These are phyloP conservation scores for Simalia tracyae DNA, from an alignment of 2,797 vertebrate genomes.

Conservation along the genomic window DNA sequence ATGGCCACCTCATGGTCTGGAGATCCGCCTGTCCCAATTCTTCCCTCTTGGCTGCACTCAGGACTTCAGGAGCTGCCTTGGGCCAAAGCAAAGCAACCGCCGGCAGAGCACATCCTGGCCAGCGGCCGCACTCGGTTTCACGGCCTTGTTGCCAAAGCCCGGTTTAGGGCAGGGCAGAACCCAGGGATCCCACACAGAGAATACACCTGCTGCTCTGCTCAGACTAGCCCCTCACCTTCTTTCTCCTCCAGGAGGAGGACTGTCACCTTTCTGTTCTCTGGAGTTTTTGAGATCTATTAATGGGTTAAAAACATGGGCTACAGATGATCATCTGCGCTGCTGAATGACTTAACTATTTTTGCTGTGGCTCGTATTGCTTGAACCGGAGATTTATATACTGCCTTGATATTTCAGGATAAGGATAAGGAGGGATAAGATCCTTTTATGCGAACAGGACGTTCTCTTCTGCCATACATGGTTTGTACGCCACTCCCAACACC, in stretches of 20 bases:
- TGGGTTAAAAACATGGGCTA: no score
- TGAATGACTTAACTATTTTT: neutral
- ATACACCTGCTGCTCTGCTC: neutral
- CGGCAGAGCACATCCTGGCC: rapidly evolving
- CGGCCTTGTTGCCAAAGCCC: neutral
- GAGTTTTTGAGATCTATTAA: neutral
- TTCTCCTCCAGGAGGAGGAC: neutral
- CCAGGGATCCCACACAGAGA: no score
- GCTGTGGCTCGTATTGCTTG: neutral
- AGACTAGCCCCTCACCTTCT: neutral
- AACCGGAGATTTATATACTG: neutral
- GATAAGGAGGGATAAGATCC: neutral
- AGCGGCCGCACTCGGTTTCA: neutral
- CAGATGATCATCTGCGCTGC: no score
- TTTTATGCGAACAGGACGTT: neutral
- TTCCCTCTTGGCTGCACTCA: neutral
- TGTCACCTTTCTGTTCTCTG: neutral
- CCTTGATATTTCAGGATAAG: neutral
- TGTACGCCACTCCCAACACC: neutral
- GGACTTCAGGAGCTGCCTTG: neutral
- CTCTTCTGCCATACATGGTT: neutral
- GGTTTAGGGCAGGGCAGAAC: no score
- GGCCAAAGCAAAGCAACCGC: neutral
- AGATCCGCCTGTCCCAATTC: neutral
- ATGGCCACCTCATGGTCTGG: neutral